Evolutionary conservation across 2,113 vertebrate genomes (phyloP).

Genomic region (Rhodinocichla rosea): DNA sequence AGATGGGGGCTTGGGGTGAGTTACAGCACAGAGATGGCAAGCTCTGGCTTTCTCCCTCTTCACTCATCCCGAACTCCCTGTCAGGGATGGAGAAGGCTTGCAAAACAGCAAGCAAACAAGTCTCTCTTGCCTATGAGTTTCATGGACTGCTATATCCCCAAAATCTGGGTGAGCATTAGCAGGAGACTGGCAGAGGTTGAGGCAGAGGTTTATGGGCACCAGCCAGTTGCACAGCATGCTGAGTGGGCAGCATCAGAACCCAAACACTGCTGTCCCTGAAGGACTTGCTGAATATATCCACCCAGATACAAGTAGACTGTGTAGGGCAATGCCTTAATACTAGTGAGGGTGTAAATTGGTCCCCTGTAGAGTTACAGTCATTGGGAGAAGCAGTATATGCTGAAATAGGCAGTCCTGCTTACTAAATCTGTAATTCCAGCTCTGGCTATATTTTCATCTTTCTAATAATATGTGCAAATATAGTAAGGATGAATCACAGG

Average conservation of each 20-base stretch:
- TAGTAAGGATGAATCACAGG: conserved; percentile 62
- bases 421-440: conserved; percentile 53
- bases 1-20: not conserved
- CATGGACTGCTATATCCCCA: not conserved
- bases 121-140: not conserved
- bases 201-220: not conserved
- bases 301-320: not conserved
- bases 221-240: not conserved
- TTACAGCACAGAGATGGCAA: not conserved
- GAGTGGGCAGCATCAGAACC: not conserved
- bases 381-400: not conserved
- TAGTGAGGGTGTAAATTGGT: not conserved
- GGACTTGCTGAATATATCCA: not conserved
- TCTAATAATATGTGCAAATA: conserved; percentile 64
- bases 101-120: not conserved
- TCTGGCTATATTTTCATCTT: conserved; percentile 56
- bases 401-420: conserved; percentile 51
- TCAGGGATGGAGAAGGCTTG: not conserved
- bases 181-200: not conserved
- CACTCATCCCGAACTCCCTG: not conserved
- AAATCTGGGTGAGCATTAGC: not conserved
- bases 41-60: not conserved
- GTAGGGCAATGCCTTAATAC: not conserved
- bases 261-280: not conserved
- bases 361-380: not conserved